Base-by-base conservation (phyloP, 2,113 vertebrate genomes). In the Callipepla squamata region DNA sequence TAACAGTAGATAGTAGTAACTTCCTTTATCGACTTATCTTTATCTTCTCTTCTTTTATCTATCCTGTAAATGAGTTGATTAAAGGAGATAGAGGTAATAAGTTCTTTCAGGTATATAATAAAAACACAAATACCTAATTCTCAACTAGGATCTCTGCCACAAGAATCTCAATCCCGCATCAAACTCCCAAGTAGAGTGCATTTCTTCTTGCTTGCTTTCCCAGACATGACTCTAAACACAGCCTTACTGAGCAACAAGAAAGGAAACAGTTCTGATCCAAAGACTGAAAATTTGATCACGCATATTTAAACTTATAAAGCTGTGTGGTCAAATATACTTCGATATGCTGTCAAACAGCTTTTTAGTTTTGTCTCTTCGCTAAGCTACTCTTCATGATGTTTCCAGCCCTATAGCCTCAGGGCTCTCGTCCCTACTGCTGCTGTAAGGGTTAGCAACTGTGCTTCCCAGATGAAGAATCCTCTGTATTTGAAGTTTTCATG, bases 261-360 rank as follows among this genome's bases (percentile, higher is more conserved):
- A 84, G 62, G 48, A 81, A 93, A 80, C 38, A 68, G 34, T 72
- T 83, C 51, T 65, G 78, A 85, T 80, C 68, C 68, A 55, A 90
- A 94, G 73, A 50, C 57, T 57, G 85, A 94, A 92, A 85, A 95
- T 88, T 72, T 91, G 85, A 91, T 94, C 73, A 80, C 72, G 83
- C 68, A 62, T 83, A 90, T 90, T 91, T 91, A 90, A 85, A 88
- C 82, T 88, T 83, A 57, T 17, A 90, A 91, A 62, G 66, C 40
- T 32, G 73, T 67, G 48, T 63, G 76, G 65, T 73, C 80, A 68
- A 90, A 95, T 94, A 12, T 87, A 87, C 73, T 89, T 92, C 84
- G 95, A 90, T 91, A 93, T 92, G 85, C 85, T 95, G 93, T 94
- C 91, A 95, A 91, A 5, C 76, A 92, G 82, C 85, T 76, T 94